These are phyloP conservation scores for Carcharodon carcharias DNA, from an alignment of 2,797 vertebrate genomes.

Conservation along the genomic window DNA sequence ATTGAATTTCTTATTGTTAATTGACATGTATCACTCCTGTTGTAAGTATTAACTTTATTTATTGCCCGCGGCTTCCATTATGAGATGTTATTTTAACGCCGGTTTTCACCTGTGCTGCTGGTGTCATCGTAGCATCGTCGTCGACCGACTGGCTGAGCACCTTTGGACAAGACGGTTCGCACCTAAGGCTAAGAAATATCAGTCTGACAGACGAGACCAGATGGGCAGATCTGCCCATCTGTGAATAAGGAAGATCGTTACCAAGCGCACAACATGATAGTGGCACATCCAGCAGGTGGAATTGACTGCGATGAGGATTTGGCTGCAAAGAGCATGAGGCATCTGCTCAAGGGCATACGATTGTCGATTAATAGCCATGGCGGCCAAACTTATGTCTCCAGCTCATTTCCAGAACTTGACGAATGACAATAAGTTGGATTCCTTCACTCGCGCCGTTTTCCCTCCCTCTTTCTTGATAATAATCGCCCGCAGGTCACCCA, in stretches of 20 bases:
- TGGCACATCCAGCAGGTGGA: too few relatives aligned
- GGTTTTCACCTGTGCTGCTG: too few relatives aligned
- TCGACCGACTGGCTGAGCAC: neutral
- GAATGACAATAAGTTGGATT: neutral
- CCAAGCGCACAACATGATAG: too few relatives aligned
- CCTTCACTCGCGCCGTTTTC: too few relatives aligned
- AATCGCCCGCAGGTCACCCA: neutral
- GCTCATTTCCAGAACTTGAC: neutral
- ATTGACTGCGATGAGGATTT: neutral
- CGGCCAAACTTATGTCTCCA: neutral
- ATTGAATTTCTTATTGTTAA: neutral
- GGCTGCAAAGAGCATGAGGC: neutral
- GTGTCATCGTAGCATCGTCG: neutral
- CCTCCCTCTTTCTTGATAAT: neutral
- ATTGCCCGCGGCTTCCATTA: too few relatives aligned
- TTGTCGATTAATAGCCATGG: neutral
- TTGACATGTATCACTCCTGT: neutral
- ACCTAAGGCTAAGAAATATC: too few relatives aligned
- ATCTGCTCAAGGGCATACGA: too few relatives aligned
- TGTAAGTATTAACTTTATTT: neutral
- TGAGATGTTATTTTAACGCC: too few relatives aligned
- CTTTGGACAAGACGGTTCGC: too few relatives aligned
- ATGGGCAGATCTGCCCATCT: too few relatives aligned
- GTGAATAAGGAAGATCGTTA: too few relatives aligned
- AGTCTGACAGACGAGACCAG: too few relatives aligned